Percentiles rank a stretch among this genome's conserved stretches.
These are phyloP conservation scores for Scaptodrosophila latifasciaeformis DNA, from an alignment of 2,888 invertebrate species.

Conservation along the genomic window DNA sequence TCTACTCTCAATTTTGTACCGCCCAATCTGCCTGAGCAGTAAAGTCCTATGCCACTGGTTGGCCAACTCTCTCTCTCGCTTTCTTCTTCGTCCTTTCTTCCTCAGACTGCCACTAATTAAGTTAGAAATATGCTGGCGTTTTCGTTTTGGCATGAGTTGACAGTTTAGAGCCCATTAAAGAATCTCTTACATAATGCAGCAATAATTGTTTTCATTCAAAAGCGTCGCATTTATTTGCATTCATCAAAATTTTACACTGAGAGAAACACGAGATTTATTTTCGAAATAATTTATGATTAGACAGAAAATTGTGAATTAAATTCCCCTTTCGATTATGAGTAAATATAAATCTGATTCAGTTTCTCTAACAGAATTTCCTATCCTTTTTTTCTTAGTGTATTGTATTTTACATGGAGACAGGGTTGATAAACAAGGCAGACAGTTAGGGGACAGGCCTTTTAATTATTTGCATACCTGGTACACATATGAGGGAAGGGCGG, in stretches of 20 bases:
- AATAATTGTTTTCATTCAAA: constrained; percentile 69
- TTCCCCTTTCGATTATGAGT: too few relatives aligned
- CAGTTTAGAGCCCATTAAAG: constrained; percentile 65
- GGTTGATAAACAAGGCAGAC: too few relatives aligned
- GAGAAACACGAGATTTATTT: not conserved
- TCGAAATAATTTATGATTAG: not conserved
- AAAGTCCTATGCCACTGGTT: not conserved
- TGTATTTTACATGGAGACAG: too few relatives aligned
- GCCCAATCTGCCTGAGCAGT: too few relatives aligned
- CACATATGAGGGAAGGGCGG: too few relatives aligned
- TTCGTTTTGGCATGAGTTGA: constrained; percentile 14
- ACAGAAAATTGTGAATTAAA: too few relatives aligned
- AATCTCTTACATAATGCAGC: constrained; percentile 61
- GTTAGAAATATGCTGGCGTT: constrained; percentile 37
- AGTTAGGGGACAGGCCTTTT: too few relatives aligned
- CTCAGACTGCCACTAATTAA: constrained; percentile 52
- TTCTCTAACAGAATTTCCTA: too few relatives aligned
- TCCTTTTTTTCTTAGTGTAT: too few relatives aligned
- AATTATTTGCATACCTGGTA: too few relatives aligned
- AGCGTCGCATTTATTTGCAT: constrained; percentile 49
- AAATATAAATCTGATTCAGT: too few relatives aligned
- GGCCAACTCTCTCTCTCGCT: not conserved
- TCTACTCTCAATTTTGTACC: too few relatives aligned
- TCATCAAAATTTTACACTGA: constrained; percentile 6
- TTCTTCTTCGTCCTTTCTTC: not conserved